Evolutionary conservation across 1,140 invertebrate genomes (phyloP), one percentile per base, ranked within the genome.

Genomic region (Scylla paramamosain): DNA sequence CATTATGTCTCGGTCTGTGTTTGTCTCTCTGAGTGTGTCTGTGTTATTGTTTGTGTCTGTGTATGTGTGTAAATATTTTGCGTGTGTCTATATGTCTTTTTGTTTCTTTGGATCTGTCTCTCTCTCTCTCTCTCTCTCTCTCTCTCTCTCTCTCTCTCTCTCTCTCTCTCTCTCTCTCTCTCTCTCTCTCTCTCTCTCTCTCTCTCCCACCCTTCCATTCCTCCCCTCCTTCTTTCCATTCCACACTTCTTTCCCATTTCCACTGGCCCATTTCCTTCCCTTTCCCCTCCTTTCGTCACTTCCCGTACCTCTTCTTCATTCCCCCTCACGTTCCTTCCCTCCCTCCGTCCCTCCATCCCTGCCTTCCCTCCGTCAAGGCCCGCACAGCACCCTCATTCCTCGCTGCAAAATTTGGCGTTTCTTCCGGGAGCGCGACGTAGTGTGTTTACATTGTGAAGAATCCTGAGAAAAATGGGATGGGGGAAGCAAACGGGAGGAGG

Each of bases 371-470:
- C n/a, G 12, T 89, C 87, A 59, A 59, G 52, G 16, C 52, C 52
- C 52, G 31, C 87, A n/a, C 28, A 29, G 87, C 87, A 89, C 39
- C 32, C 39, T 88, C 32, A 89, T 77, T 77, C 67, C 25, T 45
- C 29, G 28, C 31, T 48, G 31, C 32, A 46, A 46, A 88, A 46
- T 45, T 46, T 39, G 86, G 86, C 86, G 86, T 45, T 4, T n/a
- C 88, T 52, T 89, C 31, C 87, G 86, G 86, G n/a, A 25, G n/a
- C 25, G 86, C 39, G 87, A 89, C 39, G 39, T 28, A 45, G 88
- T 90, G 45, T 48, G 88, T 90, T 46, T 90, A 48, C 45, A 46
- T 90, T 90, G 88, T 46, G 88, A 90, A 52, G 88, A 46, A 77
- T 77, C 67, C 67, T 77, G 16, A 1, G 67, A 77, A 77, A 77